These are phyloP conservation scores for Scaptodrosophila lebanonensis DNA, from an alignment of 1,140 invertebrate genomes.

Conservation along the genomic window DNA sequence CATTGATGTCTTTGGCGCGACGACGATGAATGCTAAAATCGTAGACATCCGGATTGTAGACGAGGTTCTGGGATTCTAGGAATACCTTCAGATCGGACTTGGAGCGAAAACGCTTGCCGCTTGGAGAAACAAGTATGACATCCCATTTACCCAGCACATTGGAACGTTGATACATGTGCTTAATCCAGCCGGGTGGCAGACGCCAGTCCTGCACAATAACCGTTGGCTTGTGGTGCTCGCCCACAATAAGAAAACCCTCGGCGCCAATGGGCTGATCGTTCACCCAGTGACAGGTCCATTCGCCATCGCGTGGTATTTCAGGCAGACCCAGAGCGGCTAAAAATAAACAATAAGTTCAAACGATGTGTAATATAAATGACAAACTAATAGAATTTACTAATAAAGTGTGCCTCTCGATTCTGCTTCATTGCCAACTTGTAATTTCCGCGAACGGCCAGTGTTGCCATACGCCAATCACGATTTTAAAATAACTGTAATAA, in stretches of 20 bases:
- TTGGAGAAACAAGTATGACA: constrained; percentile 84
- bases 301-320: constrained; percentile 76
- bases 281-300: constrained; percentile 81
- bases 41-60: constrained; percentile 79
- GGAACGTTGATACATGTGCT: constrained; percentile 84
- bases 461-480: no score
- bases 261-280: constrained; percentile 81
- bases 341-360: not conserved
- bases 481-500: no score
- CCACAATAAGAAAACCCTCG: constrained; percentile 77
- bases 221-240: constrained; percentile 79
- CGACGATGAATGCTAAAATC: constrained; percentile 82
- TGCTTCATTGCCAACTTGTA: no score
- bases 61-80: constrained; percentile 78
- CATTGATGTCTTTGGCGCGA: constrained; percentile 79
- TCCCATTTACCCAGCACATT: constrained; percentile 88
- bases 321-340: constrained; percentile 57
- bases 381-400: no score
- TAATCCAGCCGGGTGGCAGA: constrained; percentile 85
- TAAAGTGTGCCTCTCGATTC: no score
- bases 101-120: constrained; percentile 81
- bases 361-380: no score
- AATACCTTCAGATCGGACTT: constrained; percentile 81
- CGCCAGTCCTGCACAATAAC: constrained; percentile 85
- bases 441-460: no score